These are phyloP conservation scores for Tragulus kanchil DNA, from an alignment of 2,113 vertebrate genomes.

Conservation along the genomic window DNA sequence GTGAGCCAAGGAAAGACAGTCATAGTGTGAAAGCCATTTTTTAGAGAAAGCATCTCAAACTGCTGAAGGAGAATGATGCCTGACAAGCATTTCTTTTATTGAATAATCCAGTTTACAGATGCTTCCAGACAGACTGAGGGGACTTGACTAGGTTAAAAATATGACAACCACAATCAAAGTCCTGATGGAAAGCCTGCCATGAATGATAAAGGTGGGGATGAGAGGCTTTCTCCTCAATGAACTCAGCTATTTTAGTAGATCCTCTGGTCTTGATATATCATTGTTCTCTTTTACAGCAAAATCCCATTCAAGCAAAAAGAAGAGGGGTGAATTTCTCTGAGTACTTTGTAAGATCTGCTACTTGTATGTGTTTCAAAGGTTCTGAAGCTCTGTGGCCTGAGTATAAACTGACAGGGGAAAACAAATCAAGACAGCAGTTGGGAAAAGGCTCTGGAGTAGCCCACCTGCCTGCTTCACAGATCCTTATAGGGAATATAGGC, in stretches of 20 bases:
- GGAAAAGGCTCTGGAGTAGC: slow-evolving; percentile 77
- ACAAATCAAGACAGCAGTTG: slow-evolving; percentile 79
- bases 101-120: slow-evolving; percentile 85
- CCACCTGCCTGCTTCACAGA: slow-evolving; percentile 72
- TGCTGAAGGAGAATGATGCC: slow-evolving; percentile 74
- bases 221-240: slow-evolving; percentile 50
- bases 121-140: slow-evolving; percentile 78
- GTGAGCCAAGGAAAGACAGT: not conserved
- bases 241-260: slow-evolving; percentile 9
- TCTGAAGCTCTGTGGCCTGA: slow-evolving; percentile 61
- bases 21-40: slow-evolving; percentile 69
- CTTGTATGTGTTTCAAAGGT: slow-evolving; percentile 74
- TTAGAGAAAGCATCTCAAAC: slow-evolving; percentile 77
- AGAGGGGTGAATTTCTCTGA: slow-evolving; percentile 57
- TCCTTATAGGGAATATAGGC: slow-evolving; percentile 65
- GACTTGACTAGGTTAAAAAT: slow-evolving; percentile 82
- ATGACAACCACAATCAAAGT: slow-evolving; percentile 79
- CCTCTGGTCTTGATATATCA: not conserved
- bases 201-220: slow-evolving; percentile 18
- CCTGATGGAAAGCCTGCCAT: slow-evolving; percentile 69
- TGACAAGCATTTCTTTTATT: slow-evolving; percentile 83
- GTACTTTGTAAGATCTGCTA: slow-evolving; percentile 74
- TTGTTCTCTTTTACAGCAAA: slow-evolving; percentile 69
- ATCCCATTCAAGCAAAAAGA: slow-evolving; percentile 55
- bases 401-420: slow-evolving; percentile 69